phyloP scores from a whole-genome alignment of 1,140 invertebrate species.

The Venturia canescens region DNA sequence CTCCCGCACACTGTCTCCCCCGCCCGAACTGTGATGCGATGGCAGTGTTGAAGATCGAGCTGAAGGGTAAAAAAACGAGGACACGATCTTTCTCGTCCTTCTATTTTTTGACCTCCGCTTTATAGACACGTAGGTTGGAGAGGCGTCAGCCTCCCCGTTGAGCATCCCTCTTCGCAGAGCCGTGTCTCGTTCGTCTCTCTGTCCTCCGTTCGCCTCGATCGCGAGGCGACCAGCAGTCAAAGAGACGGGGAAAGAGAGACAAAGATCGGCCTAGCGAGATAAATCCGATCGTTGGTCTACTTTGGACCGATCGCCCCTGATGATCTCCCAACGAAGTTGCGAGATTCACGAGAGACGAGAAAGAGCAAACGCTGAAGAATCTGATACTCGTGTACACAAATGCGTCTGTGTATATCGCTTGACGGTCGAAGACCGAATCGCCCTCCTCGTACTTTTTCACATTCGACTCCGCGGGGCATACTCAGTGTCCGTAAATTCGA shows the following conservation, averaged over 20 bases:
- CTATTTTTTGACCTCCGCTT: neutral
- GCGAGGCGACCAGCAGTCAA: neutral
- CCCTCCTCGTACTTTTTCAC: no score
- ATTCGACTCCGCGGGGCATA: no score
- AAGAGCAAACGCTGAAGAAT: slow-evolving; percentile 28
- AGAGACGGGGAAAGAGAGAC: neutral
- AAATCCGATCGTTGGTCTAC: slow-evolving; percentile 57
- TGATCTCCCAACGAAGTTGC: slow-evolving; percentile 42
- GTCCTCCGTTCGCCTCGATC: slow-evolving; percentile 51
- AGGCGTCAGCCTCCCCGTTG: slow-evolving; percentile 36
- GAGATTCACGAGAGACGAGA: neutral
- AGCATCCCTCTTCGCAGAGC: slow-evolving; percentile 23
- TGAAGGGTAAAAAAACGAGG: slow-evolving; percentile 22
- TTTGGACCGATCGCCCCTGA: slow-evolving; percentile 54
- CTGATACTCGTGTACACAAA: neutral
- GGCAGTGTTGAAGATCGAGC: slow-evolving; percentile 33
- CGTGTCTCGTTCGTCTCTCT: slow-evolving; percentile 51
- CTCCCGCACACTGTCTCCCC: slow-evolving; percentile 32
- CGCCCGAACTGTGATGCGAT: slow-evolving; percentile 5
- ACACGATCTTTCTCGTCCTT: slow-evolving; percentile 25
- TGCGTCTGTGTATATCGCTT: neutral
- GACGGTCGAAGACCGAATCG: neutral
- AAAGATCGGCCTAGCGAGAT: slow-evolving; percentile 50
- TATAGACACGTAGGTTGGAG: neutral
- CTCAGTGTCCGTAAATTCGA: no score